phyloP scores from a whole-genome alignment of 2,888 invertebrate species.

The Macaria notata region DNA sequence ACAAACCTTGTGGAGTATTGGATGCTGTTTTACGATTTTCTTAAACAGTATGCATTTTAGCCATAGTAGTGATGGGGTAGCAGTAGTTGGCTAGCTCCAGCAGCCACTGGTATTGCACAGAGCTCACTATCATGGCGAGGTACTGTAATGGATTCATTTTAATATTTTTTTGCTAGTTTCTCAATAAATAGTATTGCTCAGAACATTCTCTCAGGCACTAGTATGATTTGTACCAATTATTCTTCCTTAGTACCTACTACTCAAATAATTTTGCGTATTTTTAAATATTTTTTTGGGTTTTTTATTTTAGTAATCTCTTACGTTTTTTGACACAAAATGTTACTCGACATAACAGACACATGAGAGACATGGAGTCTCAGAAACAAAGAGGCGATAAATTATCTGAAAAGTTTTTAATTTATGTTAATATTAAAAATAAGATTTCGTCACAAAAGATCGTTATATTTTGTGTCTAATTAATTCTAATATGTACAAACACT shows the following conservation, averaged over 20 bases:
- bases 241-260: no score
- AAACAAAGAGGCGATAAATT: no score
- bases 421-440: no score
- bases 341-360: no score
- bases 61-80: slow-evolving; percentile 63
- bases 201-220: slow-evolving; percentile 18
- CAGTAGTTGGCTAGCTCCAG: slow-evolving; percentile 61
- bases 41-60: slow-evolving; percentile 58
- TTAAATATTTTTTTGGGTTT: not conserved
- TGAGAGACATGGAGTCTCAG: no score
- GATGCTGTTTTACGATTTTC: not conserved
- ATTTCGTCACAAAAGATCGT: no score
- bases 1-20: not conserved
- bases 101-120: slow-evolving; percentile 65
- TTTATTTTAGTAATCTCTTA: not conserved
- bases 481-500: no score
- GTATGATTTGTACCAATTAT: not conserved
- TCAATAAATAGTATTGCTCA: slow-evolving; percentile 24
- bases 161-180: not conserved
- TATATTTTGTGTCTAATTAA: no score
- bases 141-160: slow-evolving; percentile 60
- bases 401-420: no score
- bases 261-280: not conserved
- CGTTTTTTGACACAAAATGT: not conserved
- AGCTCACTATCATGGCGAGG: slow-evolving; percentile 49